Evolutionary conservation across 1,140 invertebrate species (phyloP).

Genomic region (Apis florea): DNA sequence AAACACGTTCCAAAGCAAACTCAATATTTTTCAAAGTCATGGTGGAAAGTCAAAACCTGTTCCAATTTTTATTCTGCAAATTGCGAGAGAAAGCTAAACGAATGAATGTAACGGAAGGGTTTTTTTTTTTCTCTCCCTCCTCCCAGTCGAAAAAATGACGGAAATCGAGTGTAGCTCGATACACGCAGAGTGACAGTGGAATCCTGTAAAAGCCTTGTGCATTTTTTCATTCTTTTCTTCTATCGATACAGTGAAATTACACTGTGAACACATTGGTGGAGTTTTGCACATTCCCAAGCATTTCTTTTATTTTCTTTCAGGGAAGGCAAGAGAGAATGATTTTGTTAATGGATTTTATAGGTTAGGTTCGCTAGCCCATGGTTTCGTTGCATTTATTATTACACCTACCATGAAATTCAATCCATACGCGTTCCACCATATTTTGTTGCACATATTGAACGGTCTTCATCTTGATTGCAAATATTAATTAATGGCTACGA

Average conservation of each 20-base stretch:
- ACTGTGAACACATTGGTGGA: not conserved
- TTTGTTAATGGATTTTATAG: slow-evolving; percentile 43
- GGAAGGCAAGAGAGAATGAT: not conserved
- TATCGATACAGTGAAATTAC: slow-evolving; percentile 15
- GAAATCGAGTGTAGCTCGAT: not conserved
- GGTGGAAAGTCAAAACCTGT: not conserved
- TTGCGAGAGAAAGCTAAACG: not conserved
- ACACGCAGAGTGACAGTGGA: not conserved
- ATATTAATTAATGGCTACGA: not conserved
- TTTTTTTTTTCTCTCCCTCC: too few species aligned
- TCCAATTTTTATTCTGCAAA: not conserved
- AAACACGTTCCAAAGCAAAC: not conserved
- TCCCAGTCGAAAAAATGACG: not conserved
- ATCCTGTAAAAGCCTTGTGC: not conserved
- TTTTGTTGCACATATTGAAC: slow-evolving; percentile 31
- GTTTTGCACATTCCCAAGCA: slow-evolving; percentile 8
- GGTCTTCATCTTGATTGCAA: not conserved
- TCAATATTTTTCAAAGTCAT: not conserved
- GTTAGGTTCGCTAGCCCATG: slow-evolving; percentile 21
- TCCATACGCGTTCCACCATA: slow-evolving; percentile 14
- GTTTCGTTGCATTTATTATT: not conserved
- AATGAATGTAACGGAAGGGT: not conserved
- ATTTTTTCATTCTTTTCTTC: not conserved
- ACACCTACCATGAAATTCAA: slow-evolving; percentile 9
- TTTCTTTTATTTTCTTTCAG: not conserved